Base-by-base conservation (phyloP, 2,113 vertebrate species). In the Hyaena hyaena region DNA sequence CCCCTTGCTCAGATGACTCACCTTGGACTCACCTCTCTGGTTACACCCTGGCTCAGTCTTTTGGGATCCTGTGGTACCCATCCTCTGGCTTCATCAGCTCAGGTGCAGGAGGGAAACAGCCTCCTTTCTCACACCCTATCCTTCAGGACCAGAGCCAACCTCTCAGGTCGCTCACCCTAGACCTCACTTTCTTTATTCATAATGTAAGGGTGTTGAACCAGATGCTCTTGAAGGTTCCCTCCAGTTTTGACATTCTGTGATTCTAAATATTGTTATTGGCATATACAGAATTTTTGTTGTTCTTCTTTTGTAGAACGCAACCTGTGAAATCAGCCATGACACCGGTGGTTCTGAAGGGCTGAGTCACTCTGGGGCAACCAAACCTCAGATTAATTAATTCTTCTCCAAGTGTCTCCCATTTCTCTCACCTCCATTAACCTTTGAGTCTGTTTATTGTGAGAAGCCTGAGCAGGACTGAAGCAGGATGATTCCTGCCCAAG, bases 401-500 rank as follows among this genome's bases (percentile, higher is more conserved):
- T 89, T 74, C 93, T 91, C 58, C 28, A 26, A 61, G 48, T n/a
- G 33, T 74, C 55, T 84, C 45, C 88, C 39, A 33, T 80, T 94
- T 88, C 53, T 77, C 76, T 96, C 76, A 81, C 95, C 86, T 92
- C 82, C 50, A 95, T 95, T 95, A 92, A 97, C 63, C 84, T 97
- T 83, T 97, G 76, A 33, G 81, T 77, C 71, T 35, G 24, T 55
- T 69, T 35, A 24, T 77, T 43, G 63, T 79, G 58, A 95, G 74
- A 55, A 88, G n/a, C 28, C 31, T 73, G 45, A 85, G 80, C 43
- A 58, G 17, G 58, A 50, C 1, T 68, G 80, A 94, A 65, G 50
- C 21, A 74, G 66, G 23, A 35, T 19, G 55, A 33, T 9, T 88
- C 77, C 83, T 50, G 39, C 14, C 74, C 43, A 10, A 89, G 87